Conservation (phyloP, 2,888 invertebrate genomes). For the Labia minor region DNA sequence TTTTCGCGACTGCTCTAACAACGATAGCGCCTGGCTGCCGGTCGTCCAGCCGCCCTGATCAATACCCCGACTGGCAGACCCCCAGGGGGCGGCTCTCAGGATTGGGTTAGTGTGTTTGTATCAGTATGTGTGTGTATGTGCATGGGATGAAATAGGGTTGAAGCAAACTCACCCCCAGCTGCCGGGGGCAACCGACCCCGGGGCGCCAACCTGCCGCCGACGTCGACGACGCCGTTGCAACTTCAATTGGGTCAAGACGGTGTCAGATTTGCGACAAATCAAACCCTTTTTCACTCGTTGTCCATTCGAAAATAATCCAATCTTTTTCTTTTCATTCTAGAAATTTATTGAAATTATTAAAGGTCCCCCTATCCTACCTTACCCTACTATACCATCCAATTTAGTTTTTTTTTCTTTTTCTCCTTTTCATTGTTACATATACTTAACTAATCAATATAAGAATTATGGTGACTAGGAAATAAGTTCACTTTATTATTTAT, state of each 20-base stretch:
- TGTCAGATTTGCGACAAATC: too few species aligned
- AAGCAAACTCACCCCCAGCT: background rate
- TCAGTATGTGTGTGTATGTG: background rate
- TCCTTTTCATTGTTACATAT: too few species aligned
- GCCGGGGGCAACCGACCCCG: background rate
- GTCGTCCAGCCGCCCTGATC: background rate
- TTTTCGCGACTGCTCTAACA: background rate
- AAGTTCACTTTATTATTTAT: too few species aligned
- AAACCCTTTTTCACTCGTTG: too few species aligned
- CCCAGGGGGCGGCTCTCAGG: background rate
- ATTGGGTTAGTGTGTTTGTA: background rate
- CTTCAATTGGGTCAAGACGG: background rate
- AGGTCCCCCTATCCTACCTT: too few species aligned
- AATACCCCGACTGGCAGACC: background rate
- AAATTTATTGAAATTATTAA: too few species aligned
- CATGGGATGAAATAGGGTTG: background rate
- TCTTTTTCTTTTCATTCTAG: too few species aligned
- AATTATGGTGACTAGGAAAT: too few species aligned
- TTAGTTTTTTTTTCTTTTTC: too few species aligned
- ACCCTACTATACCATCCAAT: too few species aligned
- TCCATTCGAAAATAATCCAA: too few species aligned
- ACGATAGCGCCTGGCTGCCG: slow-evolving; percentile 14
- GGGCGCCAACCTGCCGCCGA: slow-evolving; percentile 14
- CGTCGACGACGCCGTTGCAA: slow-evolving; percentile 15
- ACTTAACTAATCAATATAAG: too few species aligned